Percentiles rank a stretch among this genome's conserved stretches.
phyloP scores from a whole-genome alignment of 1,140 invertebrate species.

The Brachionus rotundiformis region DNA sequence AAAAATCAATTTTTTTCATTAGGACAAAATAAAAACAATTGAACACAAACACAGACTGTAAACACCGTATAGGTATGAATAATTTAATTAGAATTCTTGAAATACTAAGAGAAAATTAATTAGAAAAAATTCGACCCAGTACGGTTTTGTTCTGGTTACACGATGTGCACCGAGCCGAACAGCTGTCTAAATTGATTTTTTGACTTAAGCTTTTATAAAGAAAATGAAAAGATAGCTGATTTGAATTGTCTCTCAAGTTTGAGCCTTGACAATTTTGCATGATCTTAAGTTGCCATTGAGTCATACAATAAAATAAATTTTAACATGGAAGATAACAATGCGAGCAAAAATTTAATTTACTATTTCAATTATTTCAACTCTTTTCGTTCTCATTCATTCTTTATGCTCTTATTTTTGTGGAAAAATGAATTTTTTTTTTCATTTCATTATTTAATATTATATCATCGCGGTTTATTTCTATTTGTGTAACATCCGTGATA shows the following conservation, averaged over 20 bases:
- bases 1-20: constrained; percentile 44
- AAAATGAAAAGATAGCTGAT: background rate
- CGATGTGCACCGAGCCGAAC: background rate
- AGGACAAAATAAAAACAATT: constrained; percentile 6
- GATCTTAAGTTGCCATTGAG: background rate
- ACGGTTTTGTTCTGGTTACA: background rate
- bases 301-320: constrained; percentile 22
- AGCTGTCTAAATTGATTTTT: background rate
- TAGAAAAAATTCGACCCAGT: constrained; percentile 5
- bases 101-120: constrained; percentile 34
- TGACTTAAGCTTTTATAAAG: background rate
- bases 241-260: background rate
- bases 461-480: constrained; percentile 9
- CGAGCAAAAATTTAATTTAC: constrained; percentile 10
- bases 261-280: constrained; percentile 6
- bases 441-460: constrained; percentile 24
- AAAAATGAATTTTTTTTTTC: background rate
- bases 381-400: background rate
- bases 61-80: constrained; percentile 29
- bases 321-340: background rate
- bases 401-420: background rate
- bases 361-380: constrained; percentile 32
- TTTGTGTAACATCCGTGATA: constrained; percentile 49
- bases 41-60: constrained; percentile 28
- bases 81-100: constrained; percentile 35